Percentiles rank a stretch among this genome's conserved stretches.
Conservation (phyloP, 2,888 invertebrate genomes). For the Brachypterus glaber region DNA sequence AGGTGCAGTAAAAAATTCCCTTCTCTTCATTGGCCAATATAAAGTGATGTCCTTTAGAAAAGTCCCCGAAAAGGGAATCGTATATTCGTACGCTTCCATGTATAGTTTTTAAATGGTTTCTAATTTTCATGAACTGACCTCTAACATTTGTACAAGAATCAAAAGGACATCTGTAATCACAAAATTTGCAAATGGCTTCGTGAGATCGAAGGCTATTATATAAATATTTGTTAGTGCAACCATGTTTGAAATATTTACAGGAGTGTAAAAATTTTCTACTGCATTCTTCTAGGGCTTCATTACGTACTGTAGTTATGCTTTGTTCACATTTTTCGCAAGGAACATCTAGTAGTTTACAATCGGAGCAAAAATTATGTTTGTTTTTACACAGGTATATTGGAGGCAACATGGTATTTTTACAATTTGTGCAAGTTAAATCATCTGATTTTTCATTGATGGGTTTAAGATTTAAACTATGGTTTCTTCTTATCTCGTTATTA, state of each 20-base stretch:
- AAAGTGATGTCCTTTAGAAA: no score
- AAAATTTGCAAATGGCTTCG: conserved; percentile 26
- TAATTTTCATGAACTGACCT: conserved; percentile 22
- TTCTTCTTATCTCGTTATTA: conserved; percentile 13
- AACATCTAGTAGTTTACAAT: conserved; percentile 17
- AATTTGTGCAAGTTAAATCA: conserved; percentile 23
- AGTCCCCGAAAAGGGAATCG: no score
- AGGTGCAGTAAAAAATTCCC: conserved; percentile 29
- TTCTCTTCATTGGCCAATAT: conserved; percentile 24
- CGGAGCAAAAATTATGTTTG: conserved; percentile 26
- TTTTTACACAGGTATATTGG: conserved; percentile 28
- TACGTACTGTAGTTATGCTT: conserved; percentile 23
- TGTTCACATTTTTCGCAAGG: conserved; percentile 24
- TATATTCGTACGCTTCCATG: conserved; percentile 27
- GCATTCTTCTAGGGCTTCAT: conserved; percentile 25
- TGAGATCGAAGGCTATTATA: conserved; percentile 25
- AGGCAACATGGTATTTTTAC: conserved; percentile 22
- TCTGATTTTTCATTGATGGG: conserved; percentile 19
- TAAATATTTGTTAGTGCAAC: conserved; percentile 25
- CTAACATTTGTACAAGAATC: conserved; percentile 23
- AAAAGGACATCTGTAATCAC: conserved; percentile 27
- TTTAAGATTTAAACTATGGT: conserved; percentile 22
- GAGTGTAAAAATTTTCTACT: conserved; percentile 22
- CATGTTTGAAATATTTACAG: conserved; percentile 25
- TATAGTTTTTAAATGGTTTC: conserved; percentile 26